phyloP scores from a whole-genome alignment of 1,140 invertebrate genomes.

The Aleiodes sp. region DNA sequence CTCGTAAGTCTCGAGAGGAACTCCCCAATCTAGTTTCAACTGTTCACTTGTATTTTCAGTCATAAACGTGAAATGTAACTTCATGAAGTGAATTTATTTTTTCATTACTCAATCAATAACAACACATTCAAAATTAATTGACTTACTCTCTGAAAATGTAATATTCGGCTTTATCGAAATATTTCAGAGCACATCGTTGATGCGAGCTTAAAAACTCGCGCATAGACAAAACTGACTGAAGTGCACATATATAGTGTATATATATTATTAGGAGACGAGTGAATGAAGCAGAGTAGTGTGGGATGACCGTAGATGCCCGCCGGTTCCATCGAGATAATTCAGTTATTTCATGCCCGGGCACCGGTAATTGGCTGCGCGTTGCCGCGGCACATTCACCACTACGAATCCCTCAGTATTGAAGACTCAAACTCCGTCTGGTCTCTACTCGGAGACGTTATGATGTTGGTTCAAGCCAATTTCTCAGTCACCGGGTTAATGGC shows the following conservation, averaged over 20 bases:
- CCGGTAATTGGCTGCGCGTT: slow-evolving; percentile 63
- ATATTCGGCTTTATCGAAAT: neutral
- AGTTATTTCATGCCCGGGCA: slow-evolving; percentile 63
- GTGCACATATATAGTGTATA: neutral
- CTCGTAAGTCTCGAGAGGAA: too few species aligned
- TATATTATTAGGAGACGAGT: slow-evolving; percentile 8
- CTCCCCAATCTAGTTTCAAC: too few species aligned
- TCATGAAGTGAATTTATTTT: too few species aligned
- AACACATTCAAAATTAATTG: too few species aligned
- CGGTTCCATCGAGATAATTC: slow-evolving; percentile 61
- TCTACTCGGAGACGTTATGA: slow-evolving; percentile 51
- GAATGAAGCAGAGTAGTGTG: slow-evolving; percentile 13
- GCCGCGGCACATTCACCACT: slow-evolving; percentile 34
- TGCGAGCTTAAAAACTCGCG: neutral
- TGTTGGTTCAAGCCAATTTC: slow-evolving; percentile 58
- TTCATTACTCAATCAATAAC: too few species aligned
- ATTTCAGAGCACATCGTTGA: neutral
- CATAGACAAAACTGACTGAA: slow-evolving; percentile 22
- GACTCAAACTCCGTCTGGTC: slow-evolving; percentile 47
- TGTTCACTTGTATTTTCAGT: too few species aligned
- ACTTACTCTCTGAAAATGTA: too few species aligned
- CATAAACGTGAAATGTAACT: too few species aligned
- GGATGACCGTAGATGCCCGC: slow-evolving; percentile 45
- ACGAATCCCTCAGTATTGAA: slow-evolving; percentile 31
- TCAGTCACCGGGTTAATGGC: slow-evolving; percentile 57